Evolutionary conservation across 92 coral and sea anemone genomes (phyloP).

Genomic region (Anthopleura xanthogrammica): DNA sequence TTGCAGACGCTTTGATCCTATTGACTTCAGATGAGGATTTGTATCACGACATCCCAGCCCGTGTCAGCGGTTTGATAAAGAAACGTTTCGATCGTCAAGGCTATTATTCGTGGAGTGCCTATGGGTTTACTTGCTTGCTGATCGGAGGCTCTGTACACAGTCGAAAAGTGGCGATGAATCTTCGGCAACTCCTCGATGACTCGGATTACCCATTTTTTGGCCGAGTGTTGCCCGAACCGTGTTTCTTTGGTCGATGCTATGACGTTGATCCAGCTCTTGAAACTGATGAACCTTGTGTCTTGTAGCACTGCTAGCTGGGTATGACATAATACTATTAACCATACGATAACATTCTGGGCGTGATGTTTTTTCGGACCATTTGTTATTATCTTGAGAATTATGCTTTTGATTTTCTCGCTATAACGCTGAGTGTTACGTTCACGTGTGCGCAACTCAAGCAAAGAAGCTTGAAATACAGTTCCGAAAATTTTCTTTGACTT

Average conservation of each 20-base stretch:
- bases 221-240: conserved; percentile 48
- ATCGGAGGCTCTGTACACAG: conserved; percentile 53
- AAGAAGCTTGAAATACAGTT: no score
- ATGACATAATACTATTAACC: no score
- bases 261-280: conserved; percentile 43
- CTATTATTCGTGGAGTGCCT: conserved; percentile 43
- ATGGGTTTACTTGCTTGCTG: conserved; percentile 37
- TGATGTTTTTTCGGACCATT: no score
- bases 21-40: conserved; percentile 6
- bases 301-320: neutral
- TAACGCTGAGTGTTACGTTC: no score
- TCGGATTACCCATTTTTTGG: conserved; percentile 52
- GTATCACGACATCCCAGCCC: conserved; percentile 10
- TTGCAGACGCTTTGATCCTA: conserved; percentile 24
- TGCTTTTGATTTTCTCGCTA: no score
- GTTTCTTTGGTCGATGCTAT: conserved; percentile 27
- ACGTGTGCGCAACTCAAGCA: no score
- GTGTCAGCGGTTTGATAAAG: neutral
- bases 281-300: conserved; percentile 41
- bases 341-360: no score
- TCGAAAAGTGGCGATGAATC: conserved; percentile 49
- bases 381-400: no score
- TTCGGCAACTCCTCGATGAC: conserved; percentile 48
- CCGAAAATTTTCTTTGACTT: no score
- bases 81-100: neutral